These are phyloP conservation scores for Heliconius aoede DNA, from an alignment of 2,888 invertebrate genomes.

Conservation along the genomic window DNA sequence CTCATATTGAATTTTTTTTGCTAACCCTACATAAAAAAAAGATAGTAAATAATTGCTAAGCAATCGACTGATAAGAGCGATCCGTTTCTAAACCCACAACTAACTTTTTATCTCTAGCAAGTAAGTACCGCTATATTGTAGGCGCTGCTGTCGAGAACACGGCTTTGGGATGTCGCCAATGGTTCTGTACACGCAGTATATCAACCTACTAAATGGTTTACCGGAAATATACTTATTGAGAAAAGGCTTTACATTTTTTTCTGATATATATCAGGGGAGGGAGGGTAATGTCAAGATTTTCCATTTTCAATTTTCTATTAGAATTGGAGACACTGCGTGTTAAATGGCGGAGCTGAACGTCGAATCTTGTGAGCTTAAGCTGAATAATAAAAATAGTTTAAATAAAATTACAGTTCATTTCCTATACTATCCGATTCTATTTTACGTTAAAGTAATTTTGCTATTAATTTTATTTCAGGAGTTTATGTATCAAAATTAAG, in stretches of 20 bases:
- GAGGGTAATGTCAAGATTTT: background rate
- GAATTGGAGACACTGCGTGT: background rate
- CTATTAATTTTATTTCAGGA: too few relatives aligned
- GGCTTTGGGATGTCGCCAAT: conserved; percentile 45
- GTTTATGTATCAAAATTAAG: too few relatives aligned
- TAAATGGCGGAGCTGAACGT: background rate
- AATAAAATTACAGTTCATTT: too few relatives aligned
- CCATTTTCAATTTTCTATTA: background rate
- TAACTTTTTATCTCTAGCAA: conserved; percentile 35
- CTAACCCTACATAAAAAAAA: too few relatives aligned
- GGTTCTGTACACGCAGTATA: conserved; percentile 31
- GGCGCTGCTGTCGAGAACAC: conserved; percentile 45
- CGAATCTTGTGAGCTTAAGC: background rate
- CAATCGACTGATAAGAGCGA: background rate
- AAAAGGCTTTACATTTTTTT: background rate
- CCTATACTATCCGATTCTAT: too few relatives aligned
- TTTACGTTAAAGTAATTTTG: too few relatives aligned
- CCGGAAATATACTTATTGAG: conserved; percentile 15
- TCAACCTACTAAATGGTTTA: conserved; percentile 19
- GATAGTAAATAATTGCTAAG: background rate
- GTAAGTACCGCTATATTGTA: conserved; percentile 37
- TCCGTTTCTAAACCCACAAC: conserved; percentile 10
- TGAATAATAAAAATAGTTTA: too few relatives aligned
- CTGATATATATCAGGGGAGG: too few relatives aligned
- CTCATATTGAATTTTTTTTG: too few relatives aligned